These are phyloP conservation scores for Drepana falcataria DNA, from an alignment of 2,888 invertebrate genomes.

Conservation along the genomic window DNA sequence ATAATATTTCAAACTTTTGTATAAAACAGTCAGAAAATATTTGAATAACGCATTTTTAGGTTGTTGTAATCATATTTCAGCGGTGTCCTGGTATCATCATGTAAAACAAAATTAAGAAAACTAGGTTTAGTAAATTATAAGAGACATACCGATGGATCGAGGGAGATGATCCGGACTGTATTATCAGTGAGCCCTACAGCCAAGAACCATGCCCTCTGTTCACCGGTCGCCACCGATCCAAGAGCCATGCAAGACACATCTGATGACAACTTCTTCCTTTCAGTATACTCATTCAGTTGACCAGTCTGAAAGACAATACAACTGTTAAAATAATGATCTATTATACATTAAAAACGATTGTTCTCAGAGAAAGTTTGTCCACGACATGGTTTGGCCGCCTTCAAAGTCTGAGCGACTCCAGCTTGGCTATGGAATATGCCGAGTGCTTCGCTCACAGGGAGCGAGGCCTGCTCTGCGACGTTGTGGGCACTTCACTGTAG, in stretches of 20 bases:
- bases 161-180: slow-evolving; percentile 97
- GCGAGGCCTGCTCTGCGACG: slow-evolving; percentile 80
- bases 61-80: slow-evolving; percentile 72
- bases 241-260: slow-evolving; percentile 99
- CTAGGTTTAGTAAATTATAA: not conserved
- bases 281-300: slow-evolving; percentile 98
- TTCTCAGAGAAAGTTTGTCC: slow-evolving; percentile 60
- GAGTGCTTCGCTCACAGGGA: slow-evolving; percentile 76
- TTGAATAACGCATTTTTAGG: slow-evolving; percentile 75
- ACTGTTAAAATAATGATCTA: slow-evolving; percentile 7
- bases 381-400: slow-evolving; percentile 84
- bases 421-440: slow-evolving; percentile 87
- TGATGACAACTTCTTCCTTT: slow-evolving; percentile 96
- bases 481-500: slow-evolving; percentile 78
- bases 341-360: slow-evolving; percentile 2
- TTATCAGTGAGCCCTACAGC: slow-evolving; percentile 97
- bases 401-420: slow-evolving; percentile 83
- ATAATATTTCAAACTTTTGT: not conserved
- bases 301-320: slow-evolving; percentile 86
- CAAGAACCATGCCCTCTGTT: slow-evolving; percentile 96
- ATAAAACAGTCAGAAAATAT: slow-evolving; percentile 41
- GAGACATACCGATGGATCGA: slow-evolving; percentile 90
- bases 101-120: slow-evolving; percentile 1
- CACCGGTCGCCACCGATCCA: slow-evolving; percentile 96
- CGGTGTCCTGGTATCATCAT: slow-evolving; percentile 79